Evolutionary conservation across 2,113 vertebrate genomes (phyloP).

Genomic region (Lethenteron camtschaticum): DNA sequence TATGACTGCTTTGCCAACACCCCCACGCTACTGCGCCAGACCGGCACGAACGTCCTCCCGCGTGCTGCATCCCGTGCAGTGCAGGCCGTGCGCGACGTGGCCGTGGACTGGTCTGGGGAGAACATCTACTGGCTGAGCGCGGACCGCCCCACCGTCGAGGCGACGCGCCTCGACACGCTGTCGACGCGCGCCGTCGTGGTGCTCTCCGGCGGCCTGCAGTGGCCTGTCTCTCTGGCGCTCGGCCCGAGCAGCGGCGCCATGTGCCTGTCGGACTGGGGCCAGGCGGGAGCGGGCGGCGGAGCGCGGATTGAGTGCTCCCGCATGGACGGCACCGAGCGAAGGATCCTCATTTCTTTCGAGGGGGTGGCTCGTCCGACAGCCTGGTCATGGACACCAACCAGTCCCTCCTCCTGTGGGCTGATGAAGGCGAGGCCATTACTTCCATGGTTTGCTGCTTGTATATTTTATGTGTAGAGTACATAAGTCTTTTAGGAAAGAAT

Average conservation of each 20-base stretch:
- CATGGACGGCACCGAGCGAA: background rate
- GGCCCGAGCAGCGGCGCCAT: background rate
- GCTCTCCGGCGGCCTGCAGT: background rate
- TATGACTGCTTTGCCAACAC: no score
- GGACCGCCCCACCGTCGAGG: background rate
- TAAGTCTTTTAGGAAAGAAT: no score
- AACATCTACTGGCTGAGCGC: background rate
- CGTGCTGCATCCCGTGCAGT: background rate
- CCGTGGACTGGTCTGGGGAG: background rate
- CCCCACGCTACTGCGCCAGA: no score
- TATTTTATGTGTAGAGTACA: no score
- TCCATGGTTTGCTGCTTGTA: no score
- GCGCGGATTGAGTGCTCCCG: background rate
- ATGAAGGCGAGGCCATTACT: no score
- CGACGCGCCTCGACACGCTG: background rate
- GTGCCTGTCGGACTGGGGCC: background rate
- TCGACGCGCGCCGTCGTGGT: background rate
- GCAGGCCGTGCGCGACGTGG: background rate
- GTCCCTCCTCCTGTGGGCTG: no score
- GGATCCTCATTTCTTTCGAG: no score
- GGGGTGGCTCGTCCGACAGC: no score
- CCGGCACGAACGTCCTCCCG: no score
- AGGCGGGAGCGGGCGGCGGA: background rate
- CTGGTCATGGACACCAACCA: no score
- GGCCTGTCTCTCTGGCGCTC: background rate